Percentiles rank a stretch among this genome's conserved stretches.
These are phyloP conservation scores for Eurypyga helias DNA, from an alignment of 2,113 vertebrate species.

Conservation along the genomic window DNA sequence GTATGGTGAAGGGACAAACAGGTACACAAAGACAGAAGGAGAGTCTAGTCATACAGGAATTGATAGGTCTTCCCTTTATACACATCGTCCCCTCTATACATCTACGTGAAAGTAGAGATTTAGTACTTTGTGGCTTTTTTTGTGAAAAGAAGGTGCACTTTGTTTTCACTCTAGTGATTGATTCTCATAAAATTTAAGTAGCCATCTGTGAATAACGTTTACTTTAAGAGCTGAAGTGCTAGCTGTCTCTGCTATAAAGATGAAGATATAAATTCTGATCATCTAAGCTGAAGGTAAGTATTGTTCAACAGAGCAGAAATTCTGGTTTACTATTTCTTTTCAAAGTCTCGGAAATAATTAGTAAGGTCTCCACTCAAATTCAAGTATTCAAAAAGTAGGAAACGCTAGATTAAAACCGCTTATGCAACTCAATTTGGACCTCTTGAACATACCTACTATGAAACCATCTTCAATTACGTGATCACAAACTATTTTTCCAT, in stretches of 20 bases:
- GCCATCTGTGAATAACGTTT: not conserved
- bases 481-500: conserved; percentile 32
- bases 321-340: not conserved
- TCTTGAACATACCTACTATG: not conserved
- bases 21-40: not conserved
- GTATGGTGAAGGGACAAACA: not conserved
- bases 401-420: not conserved
- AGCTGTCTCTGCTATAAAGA: not conserved
- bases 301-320: not conserved
- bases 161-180: not conserved
- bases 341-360: not conserved
- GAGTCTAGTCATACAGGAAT: not conserved
- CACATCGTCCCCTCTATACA: not conserved
- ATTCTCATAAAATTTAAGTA: conserved; percentile 22
- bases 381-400: not conserved
- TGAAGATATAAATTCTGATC: not conserved
- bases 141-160: not conserved
- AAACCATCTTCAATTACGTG: conserved; percentile 23
- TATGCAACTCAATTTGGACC: not conserved
- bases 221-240: not conserved
- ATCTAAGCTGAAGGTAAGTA: not conserved
- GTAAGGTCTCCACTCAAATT: not conserved
- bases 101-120: not conserved
- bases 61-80: not conserved
- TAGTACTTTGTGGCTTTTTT: not conserved